Conservation (phyloP, 2,797 vertebrate genomes). For the Danio albolineatus region DNA sequence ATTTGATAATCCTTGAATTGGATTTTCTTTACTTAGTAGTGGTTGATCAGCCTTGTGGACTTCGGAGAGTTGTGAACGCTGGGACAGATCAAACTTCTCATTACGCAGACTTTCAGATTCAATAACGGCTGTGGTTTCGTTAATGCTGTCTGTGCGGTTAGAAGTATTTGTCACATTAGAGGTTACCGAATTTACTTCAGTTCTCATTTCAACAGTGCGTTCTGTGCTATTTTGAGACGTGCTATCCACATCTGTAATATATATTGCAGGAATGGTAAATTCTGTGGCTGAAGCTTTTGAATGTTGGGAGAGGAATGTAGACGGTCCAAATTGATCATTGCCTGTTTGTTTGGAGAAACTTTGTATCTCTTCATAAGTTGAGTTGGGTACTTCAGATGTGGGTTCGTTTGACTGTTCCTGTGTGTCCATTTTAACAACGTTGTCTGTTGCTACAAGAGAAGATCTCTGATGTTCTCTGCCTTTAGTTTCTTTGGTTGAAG, state of each 20-base stretch:
- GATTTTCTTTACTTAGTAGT: not conserved
- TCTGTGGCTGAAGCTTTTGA: conserved; percentile 52
- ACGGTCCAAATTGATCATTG: conserved; percentile 32
- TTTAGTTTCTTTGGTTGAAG: not conserved
- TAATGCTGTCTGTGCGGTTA: not conserved
- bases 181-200: conserved; percentile 32
- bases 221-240: conserved; percentile 22
- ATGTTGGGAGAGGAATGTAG: conserved; percentile 31
- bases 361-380: not conserved
- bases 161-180: not conserved
- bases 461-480: not conserved
- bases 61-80: not conserved
- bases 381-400: not conserved
- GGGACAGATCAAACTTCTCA: not conserved
- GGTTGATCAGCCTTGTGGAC: not conserved
- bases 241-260: conserved; percentile 52
- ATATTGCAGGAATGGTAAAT: conserved; percentile 56
- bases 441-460: conserved; percentile 2
- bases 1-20: conserved; percentile 39
- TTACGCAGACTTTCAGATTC: not conserved
- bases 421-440: conserved; percentile 6
- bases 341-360: conserved; percentile 3
- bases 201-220: conserved; percentile 42
- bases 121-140: not conserved
- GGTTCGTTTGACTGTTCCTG: conserved; percentile 3